Base-by-base conservation (phyloP, 2,113 vertebrate genomes). In the Lontra canadensis region DNA sequence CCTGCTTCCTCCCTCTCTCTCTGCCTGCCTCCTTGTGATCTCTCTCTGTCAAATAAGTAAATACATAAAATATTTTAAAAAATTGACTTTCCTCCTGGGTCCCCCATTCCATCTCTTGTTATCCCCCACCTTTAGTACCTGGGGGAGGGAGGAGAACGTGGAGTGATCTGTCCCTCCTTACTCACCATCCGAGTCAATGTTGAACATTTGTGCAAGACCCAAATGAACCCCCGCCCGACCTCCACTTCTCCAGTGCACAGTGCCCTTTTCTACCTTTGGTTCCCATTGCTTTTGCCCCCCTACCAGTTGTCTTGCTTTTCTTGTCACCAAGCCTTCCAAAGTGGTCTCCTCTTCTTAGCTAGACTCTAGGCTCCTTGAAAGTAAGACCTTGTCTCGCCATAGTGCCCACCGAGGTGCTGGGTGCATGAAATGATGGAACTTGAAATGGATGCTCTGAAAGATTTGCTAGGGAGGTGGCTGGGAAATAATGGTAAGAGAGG, bases 141-240 rank as follows among this genome's bases (percentile, higher is more conserved):
- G 7, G 71, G 1, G 0, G 39, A 83, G 69, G 47, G 69, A 67
- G 34, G 59, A 74, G 47, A n/a, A 82, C 18, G 3, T 55, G 7
- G 7, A 23, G 15, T 47, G 65, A 17, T 57, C 26, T 12, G 11
- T n/a, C 44, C 20, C 47, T 87, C 36, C 31, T 36, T 55, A 36
- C 36, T 90, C 23, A 67, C 39, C 44, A 9, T 47, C 29, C 44
- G 84, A 82, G 44, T 71, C 63, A 73, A 49, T n/a, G 79, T 42
- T 57, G 23, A 4, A 61, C 23, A 20, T 81, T 87, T 81, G 67
- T 34, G 1, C 42, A 74, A 86, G 65, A 57, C 31, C 25, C 21
- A 55, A 52, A 42, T 8, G 36, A 80, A 52, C 11, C 10, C 71
- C 47, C 0, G 0, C 21, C 55, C 1, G 1, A 26, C n/a, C 44